Evolutionary conservation across 1,140 invertebrate species (phyloP), one percentile per base, ranked within the genome.

Genomic region (Drosophila obscura): DNA sequence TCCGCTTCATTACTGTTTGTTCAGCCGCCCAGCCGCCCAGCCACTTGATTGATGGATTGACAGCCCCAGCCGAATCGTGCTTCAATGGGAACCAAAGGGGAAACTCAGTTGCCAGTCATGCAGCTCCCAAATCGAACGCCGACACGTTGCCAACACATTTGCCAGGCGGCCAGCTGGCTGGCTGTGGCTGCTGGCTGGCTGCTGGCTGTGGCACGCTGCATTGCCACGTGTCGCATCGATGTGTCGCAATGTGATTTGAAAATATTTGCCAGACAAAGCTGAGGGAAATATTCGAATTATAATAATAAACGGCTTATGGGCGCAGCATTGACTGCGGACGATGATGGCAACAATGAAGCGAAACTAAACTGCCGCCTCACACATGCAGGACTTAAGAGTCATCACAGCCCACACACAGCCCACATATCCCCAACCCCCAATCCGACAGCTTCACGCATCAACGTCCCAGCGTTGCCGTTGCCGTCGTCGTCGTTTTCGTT

Each of bases 271-370:
- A 73, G 64, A 5, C 11, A 39, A 5, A 22, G 63, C 22, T 55
- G 51, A 56, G 56, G 48, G 35, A 62, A 73, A 85, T 64, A 87
- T 55, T 76, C 73, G 80, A 76, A 77, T 19, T 19, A 85, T 84
- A 77, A 84, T 87, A 84, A 84, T 87, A 77, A 81, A 84, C 82
- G 73, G 76, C 81, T 85, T 85, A 67, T 73, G 60, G 67, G 67
- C 64, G 22, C 31, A 13, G 50, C 67, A 41, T 44, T 56, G 58
- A 60, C 68, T 52, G 65, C 72, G 61, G 52, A 74, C 19, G 19
- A 1, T 73, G 69, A 62, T 57, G 59, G 57, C 57, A 67, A 73
- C 66, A 71, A 75, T 43, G 73, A 41, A 3, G 22, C 5, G 8
- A 49, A 72, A 62, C 48, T 76, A 58, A 72, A 65, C 48, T 44